phyloP scores from a whole-genome alignment of 2,888 invertebrate species.

The Pristionchus entomophagus region DNA sequence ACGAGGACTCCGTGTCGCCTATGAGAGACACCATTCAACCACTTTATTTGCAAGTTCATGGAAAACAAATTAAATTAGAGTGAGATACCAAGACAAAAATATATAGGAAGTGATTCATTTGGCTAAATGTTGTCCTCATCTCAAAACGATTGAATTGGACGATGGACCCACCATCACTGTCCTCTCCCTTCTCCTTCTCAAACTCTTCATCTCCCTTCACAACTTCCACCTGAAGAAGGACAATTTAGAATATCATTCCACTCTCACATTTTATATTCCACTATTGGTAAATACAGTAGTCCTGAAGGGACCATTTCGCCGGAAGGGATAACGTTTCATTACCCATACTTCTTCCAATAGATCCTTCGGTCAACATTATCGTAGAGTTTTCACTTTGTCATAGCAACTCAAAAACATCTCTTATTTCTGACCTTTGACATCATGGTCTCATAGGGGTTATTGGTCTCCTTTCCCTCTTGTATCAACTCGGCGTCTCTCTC shows the following conservation, averaged over 20 bases:
- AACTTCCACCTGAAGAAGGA: slow-evolving; percentile 81
- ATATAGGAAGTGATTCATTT: too few species aligned
- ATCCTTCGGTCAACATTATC: too few species aligned
- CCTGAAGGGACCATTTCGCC: too few species aligned
- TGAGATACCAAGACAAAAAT: too few species aligned
- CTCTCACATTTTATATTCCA: background rate
- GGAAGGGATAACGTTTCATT: too few species aligned
- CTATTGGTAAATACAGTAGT: too few species aligned
- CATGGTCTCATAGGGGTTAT: slow-evolving; percentile 87
- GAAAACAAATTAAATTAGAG: too few species aligned
- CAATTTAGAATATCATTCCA: background rate
- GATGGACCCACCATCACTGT: slow-evolving; percentile 48
- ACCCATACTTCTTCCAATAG: too few species aligned
- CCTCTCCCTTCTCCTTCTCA: slow-evolving; percentile 52
- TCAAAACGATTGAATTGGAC: background rate
- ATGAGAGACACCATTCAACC: background rate
- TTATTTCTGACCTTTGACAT: slow-evolving; percentile 80
- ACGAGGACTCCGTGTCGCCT: slow-evolving; percentile 6
- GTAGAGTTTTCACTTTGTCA: too few species aligned
- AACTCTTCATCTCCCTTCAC: slow-evolving; percentile 50
- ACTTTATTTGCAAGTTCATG: background rate
- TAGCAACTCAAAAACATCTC: too few species aligned
- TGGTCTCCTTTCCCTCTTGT: slow-evolving; percentile 81
- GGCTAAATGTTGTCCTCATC: too few species aligned
- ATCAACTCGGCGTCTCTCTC: slow-evolving; percentile 87